Evolutionary conservation across 2,888 invertebrate species (phyloP).

Genomic region (Automeris io): DNA sequence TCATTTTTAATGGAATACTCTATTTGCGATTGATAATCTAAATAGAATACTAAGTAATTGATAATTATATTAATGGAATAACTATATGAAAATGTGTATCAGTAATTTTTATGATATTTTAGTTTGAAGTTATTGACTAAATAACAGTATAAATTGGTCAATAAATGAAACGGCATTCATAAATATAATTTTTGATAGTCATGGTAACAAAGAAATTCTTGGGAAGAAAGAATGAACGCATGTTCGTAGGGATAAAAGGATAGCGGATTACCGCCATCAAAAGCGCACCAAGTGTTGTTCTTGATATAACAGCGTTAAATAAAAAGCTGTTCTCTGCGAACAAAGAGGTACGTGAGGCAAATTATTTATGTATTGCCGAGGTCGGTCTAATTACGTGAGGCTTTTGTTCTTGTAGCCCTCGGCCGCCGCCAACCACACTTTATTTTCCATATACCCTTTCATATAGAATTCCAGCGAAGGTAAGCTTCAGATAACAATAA

Average conservation of each 20-base stretch:
- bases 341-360: constrained; percentile 74
- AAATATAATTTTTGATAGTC: constrained; percentile 26
- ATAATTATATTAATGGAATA: background rate
- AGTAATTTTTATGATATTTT: background rate
- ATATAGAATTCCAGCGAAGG: constrained; percentile 29
- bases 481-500: constrained; percentile 53
- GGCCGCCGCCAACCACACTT: constrained; percentile 40
- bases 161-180: background rate
- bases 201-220: constrained; percentile 30
- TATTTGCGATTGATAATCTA: no score
- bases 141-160: no score
- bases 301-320: constrained; percentile 69
- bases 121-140: no score
- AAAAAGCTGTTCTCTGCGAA: constrained; percentile 64
- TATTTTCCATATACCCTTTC: constrained; percentile 38
- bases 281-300: constrained; percentile 62
- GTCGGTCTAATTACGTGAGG: constrained; percentile 72
- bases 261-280: constrained; percentile 55
- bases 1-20: no score
- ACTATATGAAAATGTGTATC: background rate
- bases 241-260: constrained; percentile 45
- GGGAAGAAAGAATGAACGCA: constrained; percentile 23
- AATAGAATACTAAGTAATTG: background rate
- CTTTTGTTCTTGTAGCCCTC: constrained; percentile 65
- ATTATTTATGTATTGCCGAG: constrained; percentile 75